Evolutionary conservation across 2,888 invertebrate genomes (phyloP), one percentile per base, ranked within the genome.

Genomic region (Lepeophtheirus nordmannii): DNA sequence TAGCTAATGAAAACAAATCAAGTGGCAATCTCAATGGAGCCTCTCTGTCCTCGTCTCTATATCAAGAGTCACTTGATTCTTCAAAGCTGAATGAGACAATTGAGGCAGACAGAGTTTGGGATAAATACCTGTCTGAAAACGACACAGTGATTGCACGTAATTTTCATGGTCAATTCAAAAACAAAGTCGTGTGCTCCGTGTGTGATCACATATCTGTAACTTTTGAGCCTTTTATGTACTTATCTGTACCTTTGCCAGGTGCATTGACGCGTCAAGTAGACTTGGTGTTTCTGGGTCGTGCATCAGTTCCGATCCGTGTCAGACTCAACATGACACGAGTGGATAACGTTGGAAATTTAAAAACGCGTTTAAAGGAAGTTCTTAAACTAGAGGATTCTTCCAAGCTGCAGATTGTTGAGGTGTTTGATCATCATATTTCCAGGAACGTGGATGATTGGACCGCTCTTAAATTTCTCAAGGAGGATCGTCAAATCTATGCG

Each of bases 161-260:
- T 65, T 82, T 82, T 73, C 82, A 82, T 38, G 82, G 82, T 62
- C 82, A 82, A 72, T 82, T 82, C 72, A 81, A 81, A 71, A 82
- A 81, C 74, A 81, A 81, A 69, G 82, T 82, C 58, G 79, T 82
- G 23, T 83, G 83, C 71, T 79, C 79, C 3, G 78, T 78, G 58
- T 83, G 83, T 72, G 77, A 77, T 67, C 81, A 81, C 72, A 77
- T 81, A 17, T 83, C 82, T 1, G 80, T 82, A 17, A 82, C 82
- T 11, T 82, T 81, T 71, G 83, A 83, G 70, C 82, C 83, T 30
- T 83, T 83, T 71, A 82, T 83, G 82, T 83, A 83, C 73, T 76
- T 83, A n/a, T 81, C 82, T 41, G 80, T 83, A 57, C 82, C 82
- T 8, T 75, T 83, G 68, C 83, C 83, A 58, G 78, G 80, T 70